Percentiles rank a stretch among this genome's conserved stretches.
Conservation (phyloP, 2,113 vertebrate species). For the Zosterops lateralis region DNA sequence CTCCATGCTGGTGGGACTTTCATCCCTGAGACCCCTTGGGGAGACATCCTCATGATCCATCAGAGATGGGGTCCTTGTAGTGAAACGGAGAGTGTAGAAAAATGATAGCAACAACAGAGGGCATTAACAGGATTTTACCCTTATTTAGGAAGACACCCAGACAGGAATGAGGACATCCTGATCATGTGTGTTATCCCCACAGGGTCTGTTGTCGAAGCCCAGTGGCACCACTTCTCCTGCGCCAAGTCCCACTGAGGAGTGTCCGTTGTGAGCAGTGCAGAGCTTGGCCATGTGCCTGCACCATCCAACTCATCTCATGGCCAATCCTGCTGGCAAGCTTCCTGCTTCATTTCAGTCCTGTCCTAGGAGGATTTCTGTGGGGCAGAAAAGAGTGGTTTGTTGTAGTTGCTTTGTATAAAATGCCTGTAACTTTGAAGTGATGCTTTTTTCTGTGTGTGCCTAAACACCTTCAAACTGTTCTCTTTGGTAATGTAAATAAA, state of each 20-base stretch:
- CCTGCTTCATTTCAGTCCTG: not conserved
- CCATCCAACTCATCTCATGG: fast-evolving
- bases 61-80: not conserved
- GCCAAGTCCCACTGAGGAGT: fast-evolving
- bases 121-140: not conserved
- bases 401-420: not conserved
- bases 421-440: not conserved
- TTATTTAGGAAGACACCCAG: not conserved
- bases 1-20: not conserved
- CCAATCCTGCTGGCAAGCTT: fast-evolving
- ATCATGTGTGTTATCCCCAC: not conserved
- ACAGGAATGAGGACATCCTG: not conserved
- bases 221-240: not conserved
- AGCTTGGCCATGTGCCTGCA: not conserved
- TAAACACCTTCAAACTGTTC: fast-evolving
- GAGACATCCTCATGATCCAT: not conserved
- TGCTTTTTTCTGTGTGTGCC: not conserved
- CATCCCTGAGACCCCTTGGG: not conserved
- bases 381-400: not conserved
- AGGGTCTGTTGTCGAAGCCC: not conserved
- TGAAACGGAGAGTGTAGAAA: fast-evolving
- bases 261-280: fast-evolving
- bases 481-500: not conserved
- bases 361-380: not conserved
- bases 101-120: not conserved